phyloP scores from a whole-genome alignment of 2,113 vertebrate species.

The Menura novaehollandiae region DNA sequence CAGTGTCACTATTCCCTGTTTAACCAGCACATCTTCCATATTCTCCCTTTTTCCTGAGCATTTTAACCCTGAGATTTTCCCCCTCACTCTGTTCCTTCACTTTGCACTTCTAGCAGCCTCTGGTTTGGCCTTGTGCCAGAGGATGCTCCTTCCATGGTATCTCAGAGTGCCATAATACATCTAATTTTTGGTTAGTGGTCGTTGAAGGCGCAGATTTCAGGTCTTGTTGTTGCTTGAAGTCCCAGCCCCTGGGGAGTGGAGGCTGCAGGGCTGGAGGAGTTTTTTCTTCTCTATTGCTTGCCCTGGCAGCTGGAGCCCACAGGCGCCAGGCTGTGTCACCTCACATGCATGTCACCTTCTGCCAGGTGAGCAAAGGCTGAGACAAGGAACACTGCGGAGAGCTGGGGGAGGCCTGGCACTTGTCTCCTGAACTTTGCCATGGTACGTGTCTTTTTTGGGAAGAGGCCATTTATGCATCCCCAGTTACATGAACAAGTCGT shows the following conservation, averaged over 20 bases:
- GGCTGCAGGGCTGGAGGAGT: neutral
- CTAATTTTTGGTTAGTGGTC: neutral
- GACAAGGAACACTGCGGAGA: fast-evolving
- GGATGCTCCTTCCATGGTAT: neutral
- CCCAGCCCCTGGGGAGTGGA: neutral
- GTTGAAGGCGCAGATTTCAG: neutral
- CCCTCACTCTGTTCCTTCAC: neutral
- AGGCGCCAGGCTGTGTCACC: neutral
- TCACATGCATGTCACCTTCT: neutral
- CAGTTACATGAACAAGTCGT: neutral
- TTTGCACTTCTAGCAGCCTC: neutral
- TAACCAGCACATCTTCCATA: neutral
- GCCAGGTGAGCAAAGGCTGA: neutral
- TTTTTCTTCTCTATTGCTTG: neutral
- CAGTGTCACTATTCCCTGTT: neutral
- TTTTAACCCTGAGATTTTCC: neutral
- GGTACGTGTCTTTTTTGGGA: neutral
- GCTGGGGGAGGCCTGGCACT: neutral
- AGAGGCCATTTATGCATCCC: neutral
- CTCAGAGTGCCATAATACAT: neutral
- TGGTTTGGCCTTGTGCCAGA: neutral
- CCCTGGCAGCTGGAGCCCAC: neutral
- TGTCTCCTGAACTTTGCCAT: neutral
- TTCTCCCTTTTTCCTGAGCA: neutral
- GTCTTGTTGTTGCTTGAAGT: neutral